phyloP scores from a whole-genome alignment of 2,888 invertebrate genomes.

The Hirtodrosophila cameraria region DNA sequence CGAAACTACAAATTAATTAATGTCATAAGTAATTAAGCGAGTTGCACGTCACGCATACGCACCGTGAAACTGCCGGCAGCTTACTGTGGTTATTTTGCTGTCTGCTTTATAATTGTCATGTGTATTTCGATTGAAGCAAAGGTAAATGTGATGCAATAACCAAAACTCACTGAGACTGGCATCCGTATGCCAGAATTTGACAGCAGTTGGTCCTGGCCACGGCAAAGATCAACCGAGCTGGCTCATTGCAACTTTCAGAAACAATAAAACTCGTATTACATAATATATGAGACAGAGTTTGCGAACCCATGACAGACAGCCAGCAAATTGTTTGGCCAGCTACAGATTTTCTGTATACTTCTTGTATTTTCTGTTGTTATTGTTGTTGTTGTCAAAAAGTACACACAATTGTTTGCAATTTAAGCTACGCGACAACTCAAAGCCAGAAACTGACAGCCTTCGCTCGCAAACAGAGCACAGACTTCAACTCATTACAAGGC shows the following conservation, averaged over 20 bases:
- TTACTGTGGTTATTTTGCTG: constrained; percentile 28
- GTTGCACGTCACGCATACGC: constrained; percentile 18
- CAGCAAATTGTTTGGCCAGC: constrained; percentile 32
- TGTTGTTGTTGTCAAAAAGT: constrained; percentile 20
- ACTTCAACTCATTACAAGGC: constrained; percentile 47
- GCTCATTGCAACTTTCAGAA: constrained; percentile 63
- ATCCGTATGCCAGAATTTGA: constrained; percentile 37
- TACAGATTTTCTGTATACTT: constrained; percentile 22
- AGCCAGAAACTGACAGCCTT: constrained; percentile 8
- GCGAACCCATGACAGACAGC: constrained; percentile 48
- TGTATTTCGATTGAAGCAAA: constrained; percentile 28
- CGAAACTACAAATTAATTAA: too few relatives aligned
- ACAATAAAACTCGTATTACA: constrained; percentile 70
- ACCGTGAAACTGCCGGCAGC: background rate
- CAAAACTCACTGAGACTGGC: constrained; percentile 21
- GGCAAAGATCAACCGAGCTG: constrained; percentile 31
- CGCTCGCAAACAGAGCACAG: background rate
- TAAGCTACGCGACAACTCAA: constrained; percentile 18
- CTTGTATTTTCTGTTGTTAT: background rate
- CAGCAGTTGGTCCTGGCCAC: constrained; percentile 39
- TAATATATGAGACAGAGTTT: constrained; percentile 59
- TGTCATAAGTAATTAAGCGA: constrained; percentile 30
- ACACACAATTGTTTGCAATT: constrained; percentile 47
- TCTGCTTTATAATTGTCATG: constrained; percentile 44
- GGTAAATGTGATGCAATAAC: constrained; percentile 20